Percentiles rank a stretch among this genome's conserved stretches.
Conservation (phyloP, 2,888 invertebrate genomes). For the Lasioglossum zephyrum region DNA sequence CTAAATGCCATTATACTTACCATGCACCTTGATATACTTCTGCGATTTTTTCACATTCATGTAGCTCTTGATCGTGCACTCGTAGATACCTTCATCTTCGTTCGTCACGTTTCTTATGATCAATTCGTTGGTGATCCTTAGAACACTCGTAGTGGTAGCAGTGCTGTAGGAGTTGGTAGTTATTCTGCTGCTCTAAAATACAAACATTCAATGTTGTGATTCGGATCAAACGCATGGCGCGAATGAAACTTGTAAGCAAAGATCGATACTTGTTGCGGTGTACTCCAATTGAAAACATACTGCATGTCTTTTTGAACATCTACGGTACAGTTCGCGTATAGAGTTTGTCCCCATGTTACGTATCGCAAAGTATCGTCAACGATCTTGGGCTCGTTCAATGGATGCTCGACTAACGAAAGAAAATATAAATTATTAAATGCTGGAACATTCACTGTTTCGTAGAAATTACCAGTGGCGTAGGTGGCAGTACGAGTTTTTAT, state of each 20-base stretch:
- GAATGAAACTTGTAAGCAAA: constrained; percentile 1
- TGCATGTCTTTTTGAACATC: constrained; percentile 54
- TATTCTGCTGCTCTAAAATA: constrained; percentile 68
- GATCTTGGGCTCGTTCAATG: constrained; percentile 68
- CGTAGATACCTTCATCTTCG: constrained; percentile 76
- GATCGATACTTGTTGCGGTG: constrained; percentile 60
- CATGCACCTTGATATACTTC: constrained; percentile 68
- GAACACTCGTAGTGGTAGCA: constrained; percentile 17
- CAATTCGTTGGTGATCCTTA: constrained; percentile 63
- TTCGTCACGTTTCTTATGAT: constrained; percentile 68
- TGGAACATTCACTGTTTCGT: background rate
- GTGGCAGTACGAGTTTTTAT: too few relatives aligned
- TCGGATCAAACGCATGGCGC: background rate
- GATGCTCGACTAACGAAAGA: constrained; percentile 49
- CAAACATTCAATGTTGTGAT: background rate
- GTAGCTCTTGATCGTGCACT: constrained; percentile 66
- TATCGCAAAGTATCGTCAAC: constrained; percentile 65
- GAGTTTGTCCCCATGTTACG: constrained; percentile 75
- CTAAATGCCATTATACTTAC: constrained; percentile 65
- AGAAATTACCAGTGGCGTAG: background rate
- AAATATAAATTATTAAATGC: background rate
- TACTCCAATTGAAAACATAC: constrained; percentile 73
- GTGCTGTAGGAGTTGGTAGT: constrained; percentile 27
- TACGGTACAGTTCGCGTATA: constrained; percentile 75
- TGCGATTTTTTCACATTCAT: constrained; percentile 44